Evolutionary conservation across 2,888 invertebrate species (phyloP).

Genomic region (Zhengitettix transpicula): DNA sequence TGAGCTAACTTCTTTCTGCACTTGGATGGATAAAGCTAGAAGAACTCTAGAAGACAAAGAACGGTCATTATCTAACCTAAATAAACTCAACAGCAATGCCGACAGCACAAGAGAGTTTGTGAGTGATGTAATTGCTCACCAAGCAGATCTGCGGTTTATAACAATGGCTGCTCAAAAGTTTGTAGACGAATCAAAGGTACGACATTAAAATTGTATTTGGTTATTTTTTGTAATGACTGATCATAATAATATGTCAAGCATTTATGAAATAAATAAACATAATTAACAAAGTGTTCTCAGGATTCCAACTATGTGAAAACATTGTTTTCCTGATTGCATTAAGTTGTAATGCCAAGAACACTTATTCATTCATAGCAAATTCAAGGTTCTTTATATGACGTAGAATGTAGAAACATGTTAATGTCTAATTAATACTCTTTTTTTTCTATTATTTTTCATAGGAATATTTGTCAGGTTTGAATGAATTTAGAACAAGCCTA

Average conservation of each 20-base stretch:
- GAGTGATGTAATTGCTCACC: slow-evolving; percentile 86
- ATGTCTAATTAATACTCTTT: not conserved
- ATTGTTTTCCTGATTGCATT: no score
- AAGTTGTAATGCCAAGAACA: no score
- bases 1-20: slow-evolving; percentile 63
- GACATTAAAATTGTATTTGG: slow-evolving; percentile 5
- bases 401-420: no score
- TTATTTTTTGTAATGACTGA: no score
- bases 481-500: slow-evolving; percentile 72
- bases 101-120: slow-evolving; percentile 79
- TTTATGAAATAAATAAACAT: no score
- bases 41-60: slow-evolving; percentile 73
- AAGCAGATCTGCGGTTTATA: slow-evolving; percentile 87
- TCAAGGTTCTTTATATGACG: no score
- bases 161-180: slow-evolving; percentile 94
- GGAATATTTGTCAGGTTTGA: slow-evolving; percentile 67
- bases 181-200: slow-evolving; percentile 80
- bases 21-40: slow-evolving; percentile 70
- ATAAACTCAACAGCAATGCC: slow-evolving; percentile 45
- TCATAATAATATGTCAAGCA: no score
- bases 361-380: no score
- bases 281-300: no score
- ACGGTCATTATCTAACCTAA: slow-evolving; percentile 58
- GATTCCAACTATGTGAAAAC: no score
- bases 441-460: slow-evolving; percentile 18